Conservation (phyloP, 1,140 invertebrate species). For the Brachionus sp. region DNA sequence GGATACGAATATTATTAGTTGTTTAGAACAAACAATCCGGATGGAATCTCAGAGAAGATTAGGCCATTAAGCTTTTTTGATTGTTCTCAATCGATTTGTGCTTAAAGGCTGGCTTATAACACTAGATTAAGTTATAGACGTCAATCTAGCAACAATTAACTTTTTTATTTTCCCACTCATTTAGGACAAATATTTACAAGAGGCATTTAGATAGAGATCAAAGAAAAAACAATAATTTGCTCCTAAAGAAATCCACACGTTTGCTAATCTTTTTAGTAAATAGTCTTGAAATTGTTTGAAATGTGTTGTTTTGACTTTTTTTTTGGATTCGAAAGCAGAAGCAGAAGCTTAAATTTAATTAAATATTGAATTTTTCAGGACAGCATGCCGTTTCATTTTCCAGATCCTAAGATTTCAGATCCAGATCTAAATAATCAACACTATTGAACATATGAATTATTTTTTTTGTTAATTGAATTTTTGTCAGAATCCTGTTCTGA, state of each 20-base stretch:
- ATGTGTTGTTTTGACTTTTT: not conserved
- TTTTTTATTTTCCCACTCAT: not conserved
- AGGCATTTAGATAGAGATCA: not conserved
- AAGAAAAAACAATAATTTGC: not conserved
- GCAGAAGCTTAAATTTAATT: slow-evolving; percentile 16
- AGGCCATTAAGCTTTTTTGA: slow-evolving; percentile 23
- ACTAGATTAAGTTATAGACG: slow-evolving; percentile 28
- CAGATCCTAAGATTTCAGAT: slow-evolving; percentile 5
- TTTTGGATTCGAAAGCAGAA: not conserved
- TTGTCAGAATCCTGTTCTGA: not conserved
- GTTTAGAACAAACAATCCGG: not conserved
- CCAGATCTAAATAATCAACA: slow-evolving; percentile 32
- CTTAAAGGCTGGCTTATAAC: slow-evolving; percentile 21
- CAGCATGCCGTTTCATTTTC: not conserved
- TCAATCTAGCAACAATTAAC: slow-evolving; percentile 14
- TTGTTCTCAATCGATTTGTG: slow-evolving; percentile 11
- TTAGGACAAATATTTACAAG: slow-evolving; percentile 37
- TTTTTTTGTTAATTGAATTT: slow-evolving; percentile 15
- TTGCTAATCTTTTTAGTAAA: slow-evolving; percentile 14
- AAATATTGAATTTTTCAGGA: slow-evolving; percentile 8
- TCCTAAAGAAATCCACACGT: slow-evolving; percentile 4
- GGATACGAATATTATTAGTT: not conserved
- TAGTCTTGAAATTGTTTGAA: not conserved
- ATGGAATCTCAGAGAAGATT: slow-evolving; percentile 27
- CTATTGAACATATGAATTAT: not conserved